Base-by-base conservation (phyloP, 2,888 invertebrate species). In the Arge pagana region DNA sequence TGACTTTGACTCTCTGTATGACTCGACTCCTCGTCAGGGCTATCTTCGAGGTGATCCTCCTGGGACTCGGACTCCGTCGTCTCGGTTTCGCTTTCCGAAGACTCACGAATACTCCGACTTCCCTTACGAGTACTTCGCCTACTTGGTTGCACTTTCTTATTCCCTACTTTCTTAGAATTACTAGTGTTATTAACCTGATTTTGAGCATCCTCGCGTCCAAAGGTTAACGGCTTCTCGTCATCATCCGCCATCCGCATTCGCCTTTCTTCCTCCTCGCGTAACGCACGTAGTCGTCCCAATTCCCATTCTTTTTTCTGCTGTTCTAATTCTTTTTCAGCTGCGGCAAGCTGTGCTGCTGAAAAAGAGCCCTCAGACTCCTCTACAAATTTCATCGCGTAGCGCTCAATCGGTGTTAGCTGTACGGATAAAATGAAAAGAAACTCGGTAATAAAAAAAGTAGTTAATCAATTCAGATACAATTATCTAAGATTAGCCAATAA, bases 321-420 rank as follows among this genome's bases (percentile, higher is more conserved):
- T 70, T 91, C 91, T 42, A 93, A 85, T 74, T 92, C 92, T 37
- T 89, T 90, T 76, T 95, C 94, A 11, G 95, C 96, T 31, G 88
- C 89, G 10, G 89, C 88, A 28, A 93, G 73, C 66, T 95, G 93
- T 68, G 96, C 95, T 0, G 90, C 90, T 10, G 82, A 80, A 67
- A 84, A 85, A 11, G 88, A 87, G 15, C 87, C 86, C 76, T 91
- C 89, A 50, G 92, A 89, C 62, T 87, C 85, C 78, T 98, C 98
- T 64, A 97, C 89, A 70, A 93, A 89, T 16, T 86, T 85, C 85
- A 98, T 92, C 11, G 98, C 98, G 79, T 96, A 98, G 49, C 90
- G 85, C 79, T 99, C 98, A 56, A 99, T 88, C 1, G 96, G 93
- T 26, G 90, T 89, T 57, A 98, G 79, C 96, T 98, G 80, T 36